Evolutionary conservation across 2,888 invertebrate species (phyloP).

Genomic region (Apamea anceps): DNA sequence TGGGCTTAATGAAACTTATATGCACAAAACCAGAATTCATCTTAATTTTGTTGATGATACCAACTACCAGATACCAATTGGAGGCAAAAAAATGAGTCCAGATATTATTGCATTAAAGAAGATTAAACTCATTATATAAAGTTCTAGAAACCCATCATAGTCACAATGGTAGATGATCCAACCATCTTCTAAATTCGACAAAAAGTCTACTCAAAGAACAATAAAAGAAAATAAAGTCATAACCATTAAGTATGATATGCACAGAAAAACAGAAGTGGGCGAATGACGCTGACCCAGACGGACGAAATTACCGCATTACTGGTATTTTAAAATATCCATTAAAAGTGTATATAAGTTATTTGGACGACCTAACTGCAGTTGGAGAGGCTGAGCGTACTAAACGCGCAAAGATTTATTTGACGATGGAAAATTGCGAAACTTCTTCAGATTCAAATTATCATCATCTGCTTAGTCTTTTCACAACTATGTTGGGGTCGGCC

Average conservation of each 20-base stretch:
- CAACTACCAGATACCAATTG: neutral
- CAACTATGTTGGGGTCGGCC: neutral
- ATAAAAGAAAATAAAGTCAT: slow-evolving; percentile 33
- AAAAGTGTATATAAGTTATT: slow-evolving; percentile 36
- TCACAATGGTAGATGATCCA: slow-evolving; percentile 3
- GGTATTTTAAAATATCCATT: slow-evolving; percentile 34
- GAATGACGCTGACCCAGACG: slow-evolving; percentile 51
- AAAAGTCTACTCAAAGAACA: neutral
- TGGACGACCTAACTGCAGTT: slow-evolving; percentile 26
- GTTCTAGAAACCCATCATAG: neutral
- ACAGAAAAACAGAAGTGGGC: slow-evolving; percentile 48
- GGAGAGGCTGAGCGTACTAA: neutral
- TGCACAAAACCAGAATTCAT: neutral
- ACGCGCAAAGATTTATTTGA: neutral
- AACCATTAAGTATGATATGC: slow-evolving; percentile 31
- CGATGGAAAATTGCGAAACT: neutral
- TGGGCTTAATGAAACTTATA: neutral
- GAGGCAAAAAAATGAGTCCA: neutral
- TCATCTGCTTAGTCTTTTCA: neutral
- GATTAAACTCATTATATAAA: neutral
- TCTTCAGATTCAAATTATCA: neutral
- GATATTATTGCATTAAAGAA: neutral
- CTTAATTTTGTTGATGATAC: neutral
- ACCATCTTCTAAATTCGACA: neutral
- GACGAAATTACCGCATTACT: slow-evolving; percentile 48